phyloP scores from a whole-genome alignment of 30 jellyfish, hydroid and myxozoan species.

The Mastigias papua region DNA sequence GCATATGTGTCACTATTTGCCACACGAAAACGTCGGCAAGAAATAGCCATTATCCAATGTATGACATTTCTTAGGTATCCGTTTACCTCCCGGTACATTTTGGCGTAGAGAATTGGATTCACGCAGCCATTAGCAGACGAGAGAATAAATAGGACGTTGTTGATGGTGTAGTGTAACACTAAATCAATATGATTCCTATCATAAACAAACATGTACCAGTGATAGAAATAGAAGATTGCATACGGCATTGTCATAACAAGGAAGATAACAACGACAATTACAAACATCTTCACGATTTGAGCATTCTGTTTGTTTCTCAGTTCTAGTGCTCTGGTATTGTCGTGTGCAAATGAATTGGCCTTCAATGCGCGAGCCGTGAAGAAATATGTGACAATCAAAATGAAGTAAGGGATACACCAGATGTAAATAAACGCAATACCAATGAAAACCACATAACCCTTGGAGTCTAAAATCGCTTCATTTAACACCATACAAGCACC shows the following conservation, averaged over 20 bases:
- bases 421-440: background rate
- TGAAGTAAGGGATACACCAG: conserved; percentile 27
- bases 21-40: too few relatives aligned
- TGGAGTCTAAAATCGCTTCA: background rate
- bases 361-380: conserved; percentile 31
- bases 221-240: conserved; percentile 11
- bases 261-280: conserved; percentile 28
- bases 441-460: background rate
- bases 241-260: conserved; percentile 31
- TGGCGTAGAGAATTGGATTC: background rate
- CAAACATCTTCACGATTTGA: conserved; percentile 48
- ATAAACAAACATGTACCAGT: background rate
- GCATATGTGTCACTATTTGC: too few relatives aligned
- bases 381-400: conserved; percentile 11
- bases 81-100: background rate
- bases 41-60: background rate
- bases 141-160: background rate
- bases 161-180: background rate
- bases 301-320: too few relatives aligned
- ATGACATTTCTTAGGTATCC: background rate
- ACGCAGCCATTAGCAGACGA: background rate
- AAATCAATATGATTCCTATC: background rate
- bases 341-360: background rate
- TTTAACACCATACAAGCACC: background rate
- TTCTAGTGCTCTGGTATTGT: too few relatives aligned